These are phyloP conservation scores for Bucorvus abyssinicus DNA, from an alignment of 2,797 vertebrate species.

Conservation along the genomic window DNA sequence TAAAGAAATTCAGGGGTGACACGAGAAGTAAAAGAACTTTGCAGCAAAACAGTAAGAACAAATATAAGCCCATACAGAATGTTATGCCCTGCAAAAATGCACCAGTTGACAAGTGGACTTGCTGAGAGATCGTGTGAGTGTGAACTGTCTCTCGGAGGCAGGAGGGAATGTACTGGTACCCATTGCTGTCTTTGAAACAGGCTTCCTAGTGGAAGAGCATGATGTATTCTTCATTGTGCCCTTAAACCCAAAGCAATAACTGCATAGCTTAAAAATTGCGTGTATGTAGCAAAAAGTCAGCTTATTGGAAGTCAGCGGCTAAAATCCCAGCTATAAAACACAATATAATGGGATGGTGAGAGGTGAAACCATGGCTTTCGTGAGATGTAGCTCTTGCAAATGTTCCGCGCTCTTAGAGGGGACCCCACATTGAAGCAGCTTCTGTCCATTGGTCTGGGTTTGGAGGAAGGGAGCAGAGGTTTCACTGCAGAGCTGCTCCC, in stretches of 20 bases:
- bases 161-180: not conserved
- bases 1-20: not conserved
- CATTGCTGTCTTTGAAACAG: not conserved
- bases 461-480: not conserved
- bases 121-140: not conserved
- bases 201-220: not conserved
- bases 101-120: not conserved
- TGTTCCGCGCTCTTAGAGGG: not conserved
- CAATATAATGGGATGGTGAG: not conserved
- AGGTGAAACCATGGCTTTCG: not conserved
- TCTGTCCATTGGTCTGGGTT: rapidly evolving
- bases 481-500: not conserved
- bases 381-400: not conserved
- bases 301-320: not conserved
- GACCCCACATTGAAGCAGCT: not conserved
- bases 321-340: not conserved
- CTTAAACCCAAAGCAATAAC: not conserved
- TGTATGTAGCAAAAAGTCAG: not conserved
- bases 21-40: not conserved
- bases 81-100: not conserved
- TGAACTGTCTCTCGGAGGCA: not conserved
- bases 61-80: not conserved
- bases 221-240: not conserved
- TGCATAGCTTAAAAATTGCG: not conserved
- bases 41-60: not conserved